A percentile compares a stretch with the other conserved stretches of the same genome.
Conservation (phyloP, 37 sponge, comb jelly and placozoan genomes). For the Geodia barretti region DNA sequence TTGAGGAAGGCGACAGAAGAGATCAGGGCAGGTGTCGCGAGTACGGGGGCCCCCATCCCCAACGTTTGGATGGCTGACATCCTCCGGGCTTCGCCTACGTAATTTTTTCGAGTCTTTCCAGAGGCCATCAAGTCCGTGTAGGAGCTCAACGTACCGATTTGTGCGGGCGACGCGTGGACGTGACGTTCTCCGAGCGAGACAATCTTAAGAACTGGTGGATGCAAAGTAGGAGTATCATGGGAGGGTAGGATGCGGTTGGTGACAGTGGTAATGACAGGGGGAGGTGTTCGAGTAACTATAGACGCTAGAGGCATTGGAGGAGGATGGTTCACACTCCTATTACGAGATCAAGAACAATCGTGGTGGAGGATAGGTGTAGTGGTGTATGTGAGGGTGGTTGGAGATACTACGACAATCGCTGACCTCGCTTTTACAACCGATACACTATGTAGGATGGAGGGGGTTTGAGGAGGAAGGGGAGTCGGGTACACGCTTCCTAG, state of each 20-base stretch:
- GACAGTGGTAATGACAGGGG: not conserved
- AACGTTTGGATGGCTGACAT: conserved; percentile 86
- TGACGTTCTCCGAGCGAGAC: conserved; percentile 66
- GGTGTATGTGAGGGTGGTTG: too few relatives aligned
- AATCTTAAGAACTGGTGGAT: conserved; percentile 6
- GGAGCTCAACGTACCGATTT: conserved; percentile 40
- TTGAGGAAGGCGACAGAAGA: conserved; percentile 75
- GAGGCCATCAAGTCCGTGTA: conserved; percentile 74
- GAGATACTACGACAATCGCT: conserved; percentile 1
- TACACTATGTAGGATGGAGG: not conserved
- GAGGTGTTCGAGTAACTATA: conserved; percentile 5
- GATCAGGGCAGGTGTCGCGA: conserved; percentile 37
- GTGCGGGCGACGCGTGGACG: conserved; percentile 69
- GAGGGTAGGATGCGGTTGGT: conserved; percentile 16
- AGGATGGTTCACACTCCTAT: not conserved
- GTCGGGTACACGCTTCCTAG: not conserved
- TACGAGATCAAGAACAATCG: not conserved
- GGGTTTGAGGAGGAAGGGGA: not conserved
- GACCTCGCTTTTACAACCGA: too few relatives aligned
- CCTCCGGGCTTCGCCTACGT: conserved; percentile 93
- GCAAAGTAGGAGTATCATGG: not conserved
- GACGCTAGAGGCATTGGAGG: not conserved
- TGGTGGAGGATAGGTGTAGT: too few relatives aligned
- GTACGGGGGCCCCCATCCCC: conserved; percentile 50
- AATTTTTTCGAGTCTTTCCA: conserved; percentile 56